These are phyloP conservation scores for Melanitta fusca DNA, from an alignment of 2,797 vertebrate species.

Conservation along the genomic window DNA sequence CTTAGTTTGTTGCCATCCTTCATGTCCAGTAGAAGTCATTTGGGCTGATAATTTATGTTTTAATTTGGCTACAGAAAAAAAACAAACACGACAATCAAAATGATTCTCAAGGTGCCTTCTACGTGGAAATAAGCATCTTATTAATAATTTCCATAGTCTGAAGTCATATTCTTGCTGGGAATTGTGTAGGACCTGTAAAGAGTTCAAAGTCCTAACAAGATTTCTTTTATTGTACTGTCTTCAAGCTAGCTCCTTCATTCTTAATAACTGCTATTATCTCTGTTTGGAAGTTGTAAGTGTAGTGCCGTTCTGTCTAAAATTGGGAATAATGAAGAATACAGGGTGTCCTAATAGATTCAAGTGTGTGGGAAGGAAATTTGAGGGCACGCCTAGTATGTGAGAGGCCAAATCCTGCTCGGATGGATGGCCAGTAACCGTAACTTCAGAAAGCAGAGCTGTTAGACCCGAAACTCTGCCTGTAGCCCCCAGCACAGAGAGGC, in stretches of 20 bases:
- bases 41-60: slow-evolving; percentile 13
- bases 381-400: not conserved
- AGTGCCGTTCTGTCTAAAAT: not conserved
- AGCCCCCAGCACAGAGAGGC: not conserved
- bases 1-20: not conserved
- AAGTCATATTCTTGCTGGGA: not conserved
- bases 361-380: not conserved
- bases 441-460: not conserved
- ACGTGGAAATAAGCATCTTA: slow-evolving; percentile 20
- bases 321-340: slow-evolving; percentile 14
- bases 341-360: not conserved
- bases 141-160: not conserved
- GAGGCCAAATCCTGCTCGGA: not conserved
- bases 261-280: slow-evolving; percentile 21
- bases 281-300: not conserved
- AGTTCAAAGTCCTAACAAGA: slow-evolving; percentile 8
- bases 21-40: not conserved
- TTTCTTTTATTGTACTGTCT: not conserved
- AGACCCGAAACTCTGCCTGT: not conserved
- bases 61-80: slow-evolving; percentile 12
- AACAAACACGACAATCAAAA: not conserved
- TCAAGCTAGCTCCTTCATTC: not conserved
- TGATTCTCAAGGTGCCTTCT: slow-evolving; percentile 40
- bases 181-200: not conserved
- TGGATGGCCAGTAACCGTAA: not conserved